Evolutionary conservation across 2,113 vertebrate genomes (phyloP).

Genomic region (Cephalophus harveyi): DNA sequence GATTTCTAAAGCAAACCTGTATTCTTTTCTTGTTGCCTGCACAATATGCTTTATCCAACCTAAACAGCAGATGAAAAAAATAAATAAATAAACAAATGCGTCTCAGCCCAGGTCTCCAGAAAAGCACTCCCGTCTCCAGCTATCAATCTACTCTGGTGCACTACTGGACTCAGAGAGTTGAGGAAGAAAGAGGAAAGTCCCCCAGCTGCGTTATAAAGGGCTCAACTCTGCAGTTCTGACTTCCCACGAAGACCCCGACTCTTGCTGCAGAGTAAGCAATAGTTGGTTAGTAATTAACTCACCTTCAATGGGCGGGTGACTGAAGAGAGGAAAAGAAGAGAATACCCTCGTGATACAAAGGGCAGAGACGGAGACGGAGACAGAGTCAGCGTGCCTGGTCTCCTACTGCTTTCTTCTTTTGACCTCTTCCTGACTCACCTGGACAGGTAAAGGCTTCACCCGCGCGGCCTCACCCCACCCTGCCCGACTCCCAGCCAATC

Average conservation of each 20-base stretch:
- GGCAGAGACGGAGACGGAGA: constrained; percentile 31
- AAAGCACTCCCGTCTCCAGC: neutral
- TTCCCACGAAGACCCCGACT: neutral
- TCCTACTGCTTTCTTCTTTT: constrained; percentile 40
- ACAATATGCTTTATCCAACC: neutral
- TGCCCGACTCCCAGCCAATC: constrained; percentile 60
- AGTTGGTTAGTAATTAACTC: constrained; percentile 76
- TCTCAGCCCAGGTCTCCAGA: neutral
- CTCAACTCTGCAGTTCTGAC: neutral
- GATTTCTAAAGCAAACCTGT: constrained; percentile 18
- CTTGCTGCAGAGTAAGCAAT: constrained; percentile 66
- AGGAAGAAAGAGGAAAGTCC: neutral
- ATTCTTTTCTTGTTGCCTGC: neutral
- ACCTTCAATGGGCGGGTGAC: constrained; percentile 29
- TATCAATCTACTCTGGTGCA: neutral
- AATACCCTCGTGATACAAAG: constrained; percentile 25
- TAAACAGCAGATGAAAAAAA: neutral
- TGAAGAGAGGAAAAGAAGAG: constrained; percentile 14
- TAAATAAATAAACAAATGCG: neutral
- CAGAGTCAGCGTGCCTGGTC: neutral
- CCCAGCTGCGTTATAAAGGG: neutral
- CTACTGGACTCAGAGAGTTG: neutral
- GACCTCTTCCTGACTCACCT: constrained; percentile 75
- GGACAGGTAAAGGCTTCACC: constrained; percentile 73
- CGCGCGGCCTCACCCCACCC: constrained; percentile 46